A percentile compares a stretch with the other conserved stretches of the same genome.
These are phyloP conservation scores for Vespertilio murinus DNA, from an alignment of 2,797 vertebrate species.

Conservation along the genomic window DNA sequence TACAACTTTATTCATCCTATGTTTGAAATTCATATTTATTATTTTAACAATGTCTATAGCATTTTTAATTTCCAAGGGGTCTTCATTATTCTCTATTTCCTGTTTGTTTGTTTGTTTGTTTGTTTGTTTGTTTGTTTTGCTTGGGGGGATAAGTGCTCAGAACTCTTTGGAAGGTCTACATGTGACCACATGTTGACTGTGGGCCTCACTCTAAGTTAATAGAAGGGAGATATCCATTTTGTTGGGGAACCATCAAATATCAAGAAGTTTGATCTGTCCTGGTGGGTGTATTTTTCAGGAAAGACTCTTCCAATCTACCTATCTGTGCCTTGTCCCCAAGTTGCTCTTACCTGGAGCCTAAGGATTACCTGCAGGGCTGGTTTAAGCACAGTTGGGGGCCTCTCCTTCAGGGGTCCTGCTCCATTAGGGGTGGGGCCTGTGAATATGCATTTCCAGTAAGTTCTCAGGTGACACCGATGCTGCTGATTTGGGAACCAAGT, in stretches of 20 bases:
- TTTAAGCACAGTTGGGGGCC: no score
- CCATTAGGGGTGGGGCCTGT: not conserved
- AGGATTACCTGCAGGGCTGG: not conserved
- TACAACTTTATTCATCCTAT: not conserved
- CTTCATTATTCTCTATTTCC: not conserved
- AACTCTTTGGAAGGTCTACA: not conserved
- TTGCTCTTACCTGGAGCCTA: rapidly evolving
- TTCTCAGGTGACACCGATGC: not conserved
- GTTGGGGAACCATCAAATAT: not conserved
- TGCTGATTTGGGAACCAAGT: not conserved
- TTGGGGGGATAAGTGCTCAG: not conserved
- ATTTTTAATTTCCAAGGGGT: not conserved
- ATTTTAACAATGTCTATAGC: not conserved
- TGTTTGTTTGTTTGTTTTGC: not conserved
- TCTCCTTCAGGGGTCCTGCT: not conserved
- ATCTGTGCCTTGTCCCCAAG: not conserved
- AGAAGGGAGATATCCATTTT: not conserved
- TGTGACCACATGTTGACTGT: not conserved
- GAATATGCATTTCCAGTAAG: not conserved
- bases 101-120: no score
- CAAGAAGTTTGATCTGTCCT: not conserved
- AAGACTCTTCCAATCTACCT: not conserved
- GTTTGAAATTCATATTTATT: not conserved
- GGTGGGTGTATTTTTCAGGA: not conserved
- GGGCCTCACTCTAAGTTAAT: not conserved